Base-by-base conservation (phyloP, 2,113 vertebrate species). In the Osmerus eperlanus region DNA sequence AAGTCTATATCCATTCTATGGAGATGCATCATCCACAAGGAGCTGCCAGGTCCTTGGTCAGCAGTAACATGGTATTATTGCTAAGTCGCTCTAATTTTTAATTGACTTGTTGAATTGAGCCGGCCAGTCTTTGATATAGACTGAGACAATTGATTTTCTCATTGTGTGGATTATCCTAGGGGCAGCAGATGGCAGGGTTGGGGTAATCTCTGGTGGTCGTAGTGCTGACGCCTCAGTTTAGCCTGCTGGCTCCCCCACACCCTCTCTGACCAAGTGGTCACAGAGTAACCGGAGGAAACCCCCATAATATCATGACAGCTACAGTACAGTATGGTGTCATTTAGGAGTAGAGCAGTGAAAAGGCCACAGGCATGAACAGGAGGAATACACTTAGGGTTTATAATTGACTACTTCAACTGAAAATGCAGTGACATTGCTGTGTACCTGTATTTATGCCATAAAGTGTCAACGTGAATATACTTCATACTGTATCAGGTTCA, bases 161-260 rank as follows among this genome's bases (percentile, higher is more conserved):
- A 81, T 81, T 83, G 80, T 70, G 67, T 73, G 86, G 87, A 89
- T 91, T 91, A 90, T 77, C 81, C 68, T 68, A 70, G 75, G 73
- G 78, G 75, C 78, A 90, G 85, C 91, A 92, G 89, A 91, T 91
- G 91, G 90, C 76, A 72, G 80, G 82, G 76, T 65, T 70, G 80
- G 77, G 79, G 52, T 86, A 84, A 91, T 91, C 89, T 84, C 79
- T 60, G 76, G 56, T 72, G 70, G 68, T 73, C 64, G 62, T 58
- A 75, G 70, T 83, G 83, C 79, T 87, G 84, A 85, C 84, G 72
- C 79, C 80, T 86, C 82, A 84, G 67, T 82, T 80, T 82, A 76
- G 71, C 75, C 71, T 63, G 47, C 65, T 36, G 12, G 21, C 77
- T 68, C 55, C 54, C 16, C 18, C 12, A n/a, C 36, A 51, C n/a